A percentile compares a stretch with the other conserved stretches of the same genome.
These are phyloP conservation scores for Mimas tiliae DNA, from an alignment of 2,888 invertebrate genomes.

Conservation along the genomic window DNA sequence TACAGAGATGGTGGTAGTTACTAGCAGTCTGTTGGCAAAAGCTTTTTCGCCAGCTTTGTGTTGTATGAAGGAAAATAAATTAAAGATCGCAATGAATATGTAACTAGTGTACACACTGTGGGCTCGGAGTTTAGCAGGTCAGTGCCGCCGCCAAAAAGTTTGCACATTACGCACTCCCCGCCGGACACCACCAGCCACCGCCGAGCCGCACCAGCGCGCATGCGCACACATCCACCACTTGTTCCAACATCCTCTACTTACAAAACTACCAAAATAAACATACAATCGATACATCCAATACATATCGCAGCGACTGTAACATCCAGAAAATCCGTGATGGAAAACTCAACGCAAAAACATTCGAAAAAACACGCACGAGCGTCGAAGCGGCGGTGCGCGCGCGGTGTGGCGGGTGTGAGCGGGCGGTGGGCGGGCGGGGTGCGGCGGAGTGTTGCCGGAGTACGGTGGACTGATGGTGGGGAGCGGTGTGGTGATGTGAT, in stretches of 20 bases:
- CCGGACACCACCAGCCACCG: neutral
- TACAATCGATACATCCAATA: slow-evolving; percentile 29
- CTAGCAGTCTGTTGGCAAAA: neutral
- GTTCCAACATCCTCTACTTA: slow-evolving; percentile 41
- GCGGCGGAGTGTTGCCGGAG: slow-evolving; percentile 51
- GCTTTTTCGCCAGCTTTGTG: neutral
- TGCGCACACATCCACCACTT: slow-evolving; percentile 51
- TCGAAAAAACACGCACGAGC: slow-evolving; percentile 66
- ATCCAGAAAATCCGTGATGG: slow-evolving; percentile 64
- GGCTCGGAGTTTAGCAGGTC: slow-evolving; percentile 49
- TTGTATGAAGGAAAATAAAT: neutral
- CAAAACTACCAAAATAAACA: slow-evolving; percentile 18
- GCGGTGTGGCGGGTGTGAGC: slow-evolving; percentile 64
- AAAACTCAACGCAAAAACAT: slow-evolving; percentile 62
- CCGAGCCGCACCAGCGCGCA: slow-evolving; percentile 47
- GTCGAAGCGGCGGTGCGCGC: slow-evolving; percentile 60
- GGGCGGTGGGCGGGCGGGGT: slow-evolving; percentile 34
- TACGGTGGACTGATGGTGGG: slow-evolving; percentile 34
- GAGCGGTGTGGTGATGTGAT: slow-evolving; percentile 42
- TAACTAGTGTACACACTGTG: slow-evolving; percentile 34
- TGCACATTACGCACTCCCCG: slow-evolving; percentile 64
- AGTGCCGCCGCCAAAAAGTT: slow-evolving; percentile 62
- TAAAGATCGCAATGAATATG: slow-evolving; percentile 41
- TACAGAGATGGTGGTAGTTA: neutral
- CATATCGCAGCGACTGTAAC: slow-evolving; percentile 5